Evolutionary conservation across 2,888 invertebrate species (phyloP), one percentile per base, ranked within the genome.

Genomic region (Drosophila pseudotakahashii): DNA sequence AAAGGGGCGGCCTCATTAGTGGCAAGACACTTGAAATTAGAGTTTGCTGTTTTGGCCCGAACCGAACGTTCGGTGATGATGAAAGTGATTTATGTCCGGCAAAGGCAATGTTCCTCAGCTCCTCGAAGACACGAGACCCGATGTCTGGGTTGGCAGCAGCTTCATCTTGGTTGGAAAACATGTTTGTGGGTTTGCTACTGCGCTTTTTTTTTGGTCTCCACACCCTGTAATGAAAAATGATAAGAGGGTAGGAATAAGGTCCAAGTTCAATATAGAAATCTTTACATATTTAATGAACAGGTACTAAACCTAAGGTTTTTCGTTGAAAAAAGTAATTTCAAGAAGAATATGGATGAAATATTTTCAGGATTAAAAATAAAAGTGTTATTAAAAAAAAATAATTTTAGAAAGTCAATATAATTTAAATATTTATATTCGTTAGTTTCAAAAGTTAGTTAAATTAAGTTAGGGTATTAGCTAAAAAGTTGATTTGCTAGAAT

Each of bases 81-180:
- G 85, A 86, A 86, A 86, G 88, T 86, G 86, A 85, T 86, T 86
- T 82, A 72, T 78, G 77, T 76, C 69, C 73, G 60, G 59, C 63
- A 66, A 39, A 52, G 34, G 62, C 45, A 51, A 54, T 67, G 58
- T 45, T 30, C 53, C 30, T 2, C 68, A 52, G 45, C 54, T 51
- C 53, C 60, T 47, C 42, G 55, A 30, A 39, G 39, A 47, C 67
- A 51, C 76, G 77, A 79, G 79, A 73, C 63, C 54, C 51, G 57
- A 39, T 67, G 71, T 62, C 63, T 63, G 53, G 44, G 14, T 36
- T 60, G 59, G 23, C 48, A 47, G 51, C 30, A 54, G 47, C 50
- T 48, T 36, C 51, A 66, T 55, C 54, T 45, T 23, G 44, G 32
- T 34, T 34, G 7, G 39, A 19, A 37, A 37, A 67, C 50, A 30